phyloP scores from a whole-genome alignment of 2,797 vertebrate genomes.

The Ceryle rudis region DNA sequence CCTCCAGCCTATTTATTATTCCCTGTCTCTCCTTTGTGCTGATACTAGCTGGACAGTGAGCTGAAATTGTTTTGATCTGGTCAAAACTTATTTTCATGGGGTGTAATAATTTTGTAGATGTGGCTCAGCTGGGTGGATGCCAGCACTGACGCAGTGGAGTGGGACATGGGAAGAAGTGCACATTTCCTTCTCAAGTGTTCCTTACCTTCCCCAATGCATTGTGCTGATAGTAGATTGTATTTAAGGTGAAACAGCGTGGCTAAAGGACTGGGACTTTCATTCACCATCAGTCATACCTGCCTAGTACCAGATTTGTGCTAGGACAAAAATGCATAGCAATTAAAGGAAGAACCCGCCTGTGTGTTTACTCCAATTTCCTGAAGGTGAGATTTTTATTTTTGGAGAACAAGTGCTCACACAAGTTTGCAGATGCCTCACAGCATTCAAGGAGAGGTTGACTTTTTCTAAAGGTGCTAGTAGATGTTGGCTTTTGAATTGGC shows the following conservation, averaged over 20 bases:
- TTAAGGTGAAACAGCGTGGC: not conserved
- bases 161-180: not conserved
- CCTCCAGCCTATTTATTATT: not conserved
- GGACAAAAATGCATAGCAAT: not conserved
- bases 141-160: not conserved
- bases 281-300: not conserved
- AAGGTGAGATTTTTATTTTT: not conserved
- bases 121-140: not conserved
- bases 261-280: not conserved
- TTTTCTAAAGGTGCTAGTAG: not conserved
- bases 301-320: not conserved
- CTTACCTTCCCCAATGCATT: not conserved
- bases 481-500: not conserved
- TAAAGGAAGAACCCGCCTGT: not conserved
- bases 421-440: not conserved
- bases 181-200: not conserved
- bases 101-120: not conserved
- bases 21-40: not conserved
- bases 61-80: not conserved
- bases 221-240: not conserved
- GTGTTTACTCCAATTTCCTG: not conserved
- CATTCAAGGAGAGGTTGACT: not conserved
- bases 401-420: not conserved
- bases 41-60: not conserved
- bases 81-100: not conserved